Evolutionary conservation across 1,140 invertebrate genomes (phyloP).

Genomic region (Polypedilum vanderplanki): DNA sequence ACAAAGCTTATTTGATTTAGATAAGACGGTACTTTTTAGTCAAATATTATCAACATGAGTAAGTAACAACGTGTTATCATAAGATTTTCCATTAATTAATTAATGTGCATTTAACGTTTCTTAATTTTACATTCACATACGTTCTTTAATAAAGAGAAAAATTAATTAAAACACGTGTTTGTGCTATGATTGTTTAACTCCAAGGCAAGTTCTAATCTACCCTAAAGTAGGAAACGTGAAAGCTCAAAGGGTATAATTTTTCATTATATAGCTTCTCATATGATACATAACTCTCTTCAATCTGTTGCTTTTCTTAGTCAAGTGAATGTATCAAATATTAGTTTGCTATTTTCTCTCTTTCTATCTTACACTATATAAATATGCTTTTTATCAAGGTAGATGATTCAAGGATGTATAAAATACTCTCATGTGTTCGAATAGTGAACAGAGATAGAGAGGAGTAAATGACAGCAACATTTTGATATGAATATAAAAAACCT

Average conservation of each 20-base stretch:
- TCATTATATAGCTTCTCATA: background rate
- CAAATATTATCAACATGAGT: no score
- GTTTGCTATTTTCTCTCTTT: background rate
- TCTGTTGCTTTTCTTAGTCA: background rate
- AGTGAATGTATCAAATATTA: no score
- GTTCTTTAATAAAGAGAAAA: background rate
- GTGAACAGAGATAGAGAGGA: background rate
- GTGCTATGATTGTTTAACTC: slow-evolving; percentile 1
- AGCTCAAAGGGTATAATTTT: background rate
- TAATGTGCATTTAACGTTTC: no score
- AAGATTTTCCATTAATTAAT: no score
- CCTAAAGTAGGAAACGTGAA: background rate
- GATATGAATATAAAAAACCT: background rate
- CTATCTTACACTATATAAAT: no score
- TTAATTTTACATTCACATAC: no score
- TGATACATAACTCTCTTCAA: background rate
- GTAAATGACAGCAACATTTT: background rate
- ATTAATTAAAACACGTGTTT: slow-evolving; percentile 13
- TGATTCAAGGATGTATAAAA: background rate
- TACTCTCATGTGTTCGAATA: background rate
- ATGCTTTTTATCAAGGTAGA: background rate
- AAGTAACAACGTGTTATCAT: no score
- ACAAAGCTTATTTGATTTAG: no score
- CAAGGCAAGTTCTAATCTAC: background rate
- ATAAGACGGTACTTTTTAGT: no score